Evolutionary conservation across 2,797 vertebrate species (phyloP).

Genomic region (Clarias platycephalus): DNA sequence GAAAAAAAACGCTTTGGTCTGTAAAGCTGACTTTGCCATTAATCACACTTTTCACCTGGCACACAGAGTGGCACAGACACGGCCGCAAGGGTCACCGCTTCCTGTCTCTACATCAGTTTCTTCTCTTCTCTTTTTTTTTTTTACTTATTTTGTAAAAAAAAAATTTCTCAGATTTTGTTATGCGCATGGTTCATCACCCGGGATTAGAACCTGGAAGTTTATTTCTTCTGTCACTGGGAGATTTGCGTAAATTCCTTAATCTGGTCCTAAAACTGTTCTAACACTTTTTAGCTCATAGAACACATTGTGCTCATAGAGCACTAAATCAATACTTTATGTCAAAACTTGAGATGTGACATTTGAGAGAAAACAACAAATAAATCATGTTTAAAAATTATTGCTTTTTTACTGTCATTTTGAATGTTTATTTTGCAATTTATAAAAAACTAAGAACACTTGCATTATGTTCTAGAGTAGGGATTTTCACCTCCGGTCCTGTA

Average conservation of each 20-base stretch:
- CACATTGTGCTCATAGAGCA: not conserved
- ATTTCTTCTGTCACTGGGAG: not conserved
- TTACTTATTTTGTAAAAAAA: not conserved
- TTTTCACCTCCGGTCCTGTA: too few relatives aligned
- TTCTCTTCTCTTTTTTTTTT: not conserved
- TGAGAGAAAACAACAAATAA: not conserved
- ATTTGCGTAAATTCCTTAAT: not conserved
- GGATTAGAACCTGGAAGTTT: not conserved
- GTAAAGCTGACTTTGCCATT: not conserved
- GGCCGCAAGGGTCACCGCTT: not conserved
- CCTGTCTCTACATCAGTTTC: not conserved
- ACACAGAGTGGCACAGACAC: not conserved
- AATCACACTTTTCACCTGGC: not conserved
- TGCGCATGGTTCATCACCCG: not conserved
- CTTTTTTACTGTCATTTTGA: not conserved
- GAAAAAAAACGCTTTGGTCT: not conserved
- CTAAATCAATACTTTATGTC: not conserved
- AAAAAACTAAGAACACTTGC: too few relatives aligned
- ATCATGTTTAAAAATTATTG: not conserved
- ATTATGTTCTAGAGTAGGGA: too few relatives aligned
- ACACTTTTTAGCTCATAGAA: not conserved
- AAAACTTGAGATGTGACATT: not conserved
- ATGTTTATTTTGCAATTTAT: too few relatives aligned
- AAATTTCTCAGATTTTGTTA: not conserved
- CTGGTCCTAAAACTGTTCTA: not conserved